Conservation (phyloP, 2,113 vertebrate species). For the Fulica atra region DNA sequence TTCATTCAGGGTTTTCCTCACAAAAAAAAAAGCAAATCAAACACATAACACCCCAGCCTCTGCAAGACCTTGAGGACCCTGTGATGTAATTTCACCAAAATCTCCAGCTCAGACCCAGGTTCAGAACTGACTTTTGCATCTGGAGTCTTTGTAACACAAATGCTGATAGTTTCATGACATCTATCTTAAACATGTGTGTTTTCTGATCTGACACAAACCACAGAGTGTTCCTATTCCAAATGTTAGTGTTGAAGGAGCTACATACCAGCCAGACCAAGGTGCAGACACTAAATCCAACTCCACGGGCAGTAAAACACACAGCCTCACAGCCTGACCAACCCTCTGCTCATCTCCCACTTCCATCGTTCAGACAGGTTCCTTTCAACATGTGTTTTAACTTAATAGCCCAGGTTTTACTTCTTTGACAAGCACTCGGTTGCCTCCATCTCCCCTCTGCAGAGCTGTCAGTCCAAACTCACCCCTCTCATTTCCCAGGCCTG, state of each 20-base stretch:
- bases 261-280: neutral
- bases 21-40: neutral
- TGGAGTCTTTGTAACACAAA: neutral
- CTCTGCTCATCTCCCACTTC: neutral
- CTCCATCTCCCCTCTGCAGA: neutral
- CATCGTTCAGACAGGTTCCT: neutral
- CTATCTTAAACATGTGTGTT: neutral
- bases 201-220: neutral
- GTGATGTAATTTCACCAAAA: neutral
- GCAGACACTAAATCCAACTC: neutral
- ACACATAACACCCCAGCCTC: neutral
- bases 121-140: neutral
- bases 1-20: neutral
- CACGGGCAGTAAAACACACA: rapidly evolving
- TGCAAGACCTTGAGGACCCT: neutral
- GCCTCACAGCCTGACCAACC: neutral
- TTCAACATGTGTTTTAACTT: neutral
- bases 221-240: neutral
- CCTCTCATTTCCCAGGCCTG: neutral
- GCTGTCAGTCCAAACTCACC: neutral
- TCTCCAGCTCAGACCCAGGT: neutral
- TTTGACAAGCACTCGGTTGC: neutral
- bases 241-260: neutral
- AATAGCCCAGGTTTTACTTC: neutral
- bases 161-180: neutral